Base-by-base conservation (phyloP, 2,113 vertebrate genomes). In the Mormoops blainvillei region DNA sequence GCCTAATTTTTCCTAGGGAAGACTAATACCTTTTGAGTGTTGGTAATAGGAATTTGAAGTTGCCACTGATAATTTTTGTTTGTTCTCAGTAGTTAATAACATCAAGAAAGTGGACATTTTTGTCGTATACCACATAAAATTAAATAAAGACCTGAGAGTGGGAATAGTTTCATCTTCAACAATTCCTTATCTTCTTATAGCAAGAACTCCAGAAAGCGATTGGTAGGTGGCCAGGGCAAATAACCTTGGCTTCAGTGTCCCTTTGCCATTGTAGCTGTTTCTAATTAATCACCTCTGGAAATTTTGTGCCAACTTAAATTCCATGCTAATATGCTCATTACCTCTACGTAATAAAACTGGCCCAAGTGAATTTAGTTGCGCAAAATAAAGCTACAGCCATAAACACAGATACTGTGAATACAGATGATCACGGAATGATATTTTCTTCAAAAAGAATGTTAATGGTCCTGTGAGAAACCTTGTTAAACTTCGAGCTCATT, bases 201-300 rank as follows among this genome's bases (percentile, higher is more conserved):
- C 28, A 84, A 87, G 73, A 73, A 41, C 11, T 70, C 80, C 20
- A 38, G 16, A 71, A 52, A 76, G 68, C 33, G 43, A 74, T 1
- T 81, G 90, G 78, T 94, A 43, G 19, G 12, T 8, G 4, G 68
- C 77, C 74, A 94, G 41, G 74, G 38, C 31, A 93, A 94, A 92
- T 58, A 50, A 74, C 4, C 33, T 76, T 92, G 71, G 52, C 81
- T 88, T 67, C 28, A 14, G 0, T 67, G 22, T 67, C 16, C 28
- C 33, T 81, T 82, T 56, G 56, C 71, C 85, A 78, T 77, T 43
- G 33, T 68, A 50, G 48, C 84, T 94, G 1, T 95, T 97, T 89
- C 76, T 87, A 94, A 97, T 97, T 87, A 96, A 81, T 14, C 31
- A 22, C 10, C 22, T 94, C 54, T 83, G 78, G 56, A 95, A 87